Evolutionary conservation across 2,888 invertebrate genomes (phyloP).

Genomic region (Cryptus armator): DNA sequence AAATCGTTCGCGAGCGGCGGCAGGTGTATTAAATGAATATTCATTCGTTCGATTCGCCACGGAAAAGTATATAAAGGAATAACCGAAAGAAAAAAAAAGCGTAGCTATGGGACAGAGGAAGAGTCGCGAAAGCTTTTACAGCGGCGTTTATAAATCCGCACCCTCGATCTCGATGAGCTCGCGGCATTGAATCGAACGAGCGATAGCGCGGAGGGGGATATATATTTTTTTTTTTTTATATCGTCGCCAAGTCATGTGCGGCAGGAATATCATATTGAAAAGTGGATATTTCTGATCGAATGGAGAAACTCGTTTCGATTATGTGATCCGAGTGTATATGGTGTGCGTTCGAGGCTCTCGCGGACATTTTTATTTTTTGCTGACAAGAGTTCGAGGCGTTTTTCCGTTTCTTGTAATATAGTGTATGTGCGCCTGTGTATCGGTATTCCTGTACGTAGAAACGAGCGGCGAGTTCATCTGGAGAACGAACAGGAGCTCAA

Average conservation of each 20-base stretch:
- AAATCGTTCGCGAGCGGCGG: not conserved
- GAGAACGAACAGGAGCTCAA: slow-evolving; percentile 46
- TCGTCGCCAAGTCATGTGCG: not conserved
- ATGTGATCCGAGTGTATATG: not conserved
- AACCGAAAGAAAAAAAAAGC: not conserved
- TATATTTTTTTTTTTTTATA: not conserved
- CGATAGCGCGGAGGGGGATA: not conserved
- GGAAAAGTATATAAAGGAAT: not conserved
- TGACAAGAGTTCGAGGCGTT: not conserved
- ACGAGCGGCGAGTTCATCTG: slow-evolving; percentile 45
- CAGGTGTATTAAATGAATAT: slow-evolving; percentile 53
- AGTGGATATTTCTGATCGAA: slow-evolving; percentile 51
- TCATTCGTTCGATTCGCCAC: slow-evolving; percentile 37
- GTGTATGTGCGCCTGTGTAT: not conserved
- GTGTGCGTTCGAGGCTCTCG: not conserved
- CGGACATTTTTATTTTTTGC: not conserved
- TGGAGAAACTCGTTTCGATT: slow-evolving; percentile 52
- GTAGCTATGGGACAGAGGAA: not conserved
- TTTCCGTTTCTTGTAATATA: slow-evolving; percentile 16
- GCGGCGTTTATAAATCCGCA: slow-evolving; percentile 41
- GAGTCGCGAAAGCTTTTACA: slow-evolving; percentile 38
- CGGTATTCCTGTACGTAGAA: not conserved
- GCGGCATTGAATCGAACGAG: slow-evolving; percentile 10
- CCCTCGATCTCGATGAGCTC: not conserved
- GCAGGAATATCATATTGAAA: slow-evolving; percentile 28